A percentile compares a stretch with the other conserved stretches of the same genome.
These are phyloP conservation scores for Mya arenaria DNA, from an alignment of 1,140 invertebrate species.

Conservation along the genomic window DNA sequence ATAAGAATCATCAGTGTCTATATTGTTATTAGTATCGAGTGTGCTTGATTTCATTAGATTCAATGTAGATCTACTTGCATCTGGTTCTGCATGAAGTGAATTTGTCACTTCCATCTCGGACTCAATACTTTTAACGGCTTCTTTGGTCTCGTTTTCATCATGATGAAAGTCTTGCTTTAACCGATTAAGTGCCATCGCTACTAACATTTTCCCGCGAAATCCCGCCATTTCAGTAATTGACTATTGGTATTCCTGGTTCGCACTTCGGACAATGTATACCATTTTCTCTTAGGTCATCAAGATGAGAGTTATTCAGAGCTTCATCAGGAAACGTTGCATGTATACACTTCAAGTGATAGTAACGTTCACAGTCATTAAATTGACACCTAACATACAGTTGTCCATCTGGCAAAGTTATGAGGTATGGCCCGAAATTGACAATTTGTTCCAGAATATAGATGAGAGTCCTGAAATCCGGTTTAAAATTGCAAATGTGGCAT, in stretches of 20 bases:
- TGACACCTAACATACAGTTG: slow-evolving; percentile 18
- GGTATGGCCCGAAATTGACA: slow-evolving; percentile 16
- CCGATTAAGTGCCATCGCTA: too few relatives aligned
- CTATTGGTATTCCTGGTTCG: slow-evolving; percentile 27
- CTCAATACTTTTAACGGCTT: too few relatives aligned
- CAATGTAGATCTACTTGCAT: too few relatives aligned
- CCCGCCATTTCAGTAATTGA: too few relatives aligned
- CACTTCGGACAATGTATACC: slow-evolving; percentile 25
- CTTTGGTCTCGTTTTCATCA: too few relatives aligned
- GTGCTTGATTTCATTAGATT: too few relatives aligned
- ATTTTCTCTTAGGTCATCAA: slow-evolving; percentile 12
- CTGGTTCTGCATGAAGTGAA: too few relatives aligned
- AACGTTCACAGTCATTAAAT: slow-evolving; percentile 24
- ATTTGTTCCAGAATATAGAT: slow-evolving; percentile 13
- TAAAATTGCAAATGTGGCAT: slow-evolving; percentile 12
- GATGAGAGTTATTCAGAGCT: slow-evolving; percentile 11
- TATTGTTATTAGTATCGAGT: too few relatives aligned
- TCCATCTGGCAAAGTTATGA: slow-evolving; percentile 10
- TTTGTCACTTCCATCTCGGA: too few relatives aligned
- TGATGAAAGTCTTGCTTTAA: too few relatives aligned
- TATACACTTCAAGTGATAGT: slow-evolving; percentile 22
- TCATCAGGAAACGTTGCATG: slow-evolving; percentile 34
- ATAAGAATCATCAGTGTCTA: too few relatives aligned
- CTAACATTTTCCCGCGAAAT: too few relatives aligned
- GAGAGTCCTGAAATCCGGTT: slow-evolving; percentile 7